These are phyloP conservation scores for Lathronympha strigana DNA, from an alignment of 2,888 invertebrate species.

Conservation along the genomic window DNA sequence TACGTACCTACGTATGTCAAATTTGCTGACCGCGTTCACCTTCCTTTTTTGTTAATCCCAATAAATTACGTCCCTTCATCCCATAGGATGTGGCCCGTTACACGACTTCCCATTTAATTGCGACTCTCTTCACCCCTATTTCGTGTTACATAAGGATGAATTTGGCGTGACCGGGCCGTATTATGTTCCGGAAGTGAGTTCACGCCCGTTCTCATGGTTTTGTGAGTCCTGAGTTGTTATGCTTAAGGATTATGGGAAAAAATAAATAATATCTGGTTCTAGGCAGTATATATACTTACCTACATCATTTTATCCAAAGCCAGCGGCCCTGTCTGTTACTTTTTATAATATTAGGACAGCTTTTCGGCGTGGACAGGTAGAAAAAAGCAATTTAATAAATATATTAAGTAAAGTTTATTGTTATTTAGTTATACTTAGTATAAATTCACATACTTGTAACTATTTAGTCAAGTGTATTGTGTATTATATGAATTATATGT, in stretches of 20 bases:
- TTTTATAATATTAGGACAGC: too few species aligned
- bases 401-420: too few species aligned
- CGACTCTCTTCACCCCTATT: not conserved
- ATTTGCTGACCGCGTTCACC: conserved; percentile 23
- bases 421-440: too few species aligned
- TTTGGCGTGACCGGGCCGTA: not conserved
- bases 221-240: too few species aligned
- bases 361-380: too few species aligned
- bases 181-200: conserved; percentile 11
- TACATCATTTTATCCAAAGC: too few species aligned
- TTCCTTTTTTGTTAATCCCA: conserved; percentile 36
- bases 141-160: not conserved
- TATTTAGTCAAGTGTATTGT: too few species aligned
- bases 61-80: conserved; percentile 47
- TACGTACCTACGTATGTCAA: conserved; percentile 9
- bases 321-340: too few species aligned
- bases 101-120: conserved; percentile 8
- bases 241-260: conserved; percentile 7
- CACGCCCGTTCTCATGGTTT: conserved; percentile 31
- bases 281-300: too few species aligned
- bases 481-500: too few species aligned
- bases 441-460: too few species aligned
- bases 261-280: not conserved
- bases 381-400: too few species aligned
- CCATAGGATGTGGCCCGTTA: conserved; percentile 56